Percentiles rank a stretch among this genome's conserved stretches.
Evolutionary conservation across 2,113 vertebrate genomes (phyloP).

Genomic region (Albula glossodonta): DNA sequence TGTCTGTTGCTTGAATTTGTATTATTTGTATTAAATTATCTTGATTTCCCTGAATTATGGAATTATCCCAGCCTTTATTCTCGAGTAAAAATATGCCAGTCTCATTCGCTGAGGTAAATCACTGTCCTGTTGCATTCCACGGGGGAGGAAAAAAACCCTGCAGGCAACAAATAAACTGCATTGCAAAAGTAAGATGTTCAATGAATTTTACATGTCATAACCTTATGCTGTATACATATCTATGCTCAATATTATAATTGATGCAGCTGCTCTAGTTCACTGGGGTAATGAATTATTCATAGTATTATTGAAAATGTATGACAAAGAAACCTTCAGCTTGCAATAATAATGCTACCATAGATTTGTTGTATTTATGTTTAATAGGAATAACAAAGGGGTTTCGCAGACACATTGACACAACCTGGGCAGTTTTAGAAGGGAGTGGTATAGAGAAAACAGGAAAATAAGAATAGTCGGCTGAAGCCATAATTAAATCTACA

Average conservation of each 20-base stretch:
- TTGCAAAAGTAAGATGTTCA: not conserved
- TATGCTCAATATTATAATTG: not conserved
- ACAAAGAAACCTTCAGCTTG: not conserved
- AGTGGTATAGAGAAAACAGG: not conserved
- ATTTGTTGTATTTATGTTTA: conserved; percentile 24
- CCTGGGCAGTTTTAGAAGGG: not conserved
- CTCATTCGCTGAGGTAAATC: not conserved
- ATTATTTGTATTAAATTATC: no score
- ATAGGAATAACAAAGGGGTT: conserved; percentile 18
- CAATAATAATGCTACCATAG: not conserved
- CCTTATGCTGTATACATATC: not conserved
- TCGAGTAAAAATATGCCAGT: not conserved
- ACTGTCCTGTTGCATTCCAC: not conserved
- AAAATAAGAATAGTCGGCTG: not conserved
- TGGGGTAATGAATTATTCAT: not conserved
- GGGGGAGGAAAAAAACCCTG: not conserved
- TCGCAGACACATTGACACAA: conserved; percentile 4
- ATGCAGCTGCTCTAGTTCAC: not conserved
- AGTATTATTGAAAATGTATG: not conserved
- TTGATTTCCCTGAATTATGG: no score
- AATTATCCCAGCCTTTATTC: not conserved
- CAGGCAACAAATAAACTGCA: not conserved
- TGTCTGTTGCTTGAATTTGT: no score
- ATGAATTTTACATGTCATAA: not conserved
- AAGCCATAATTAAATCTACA: not conserved